Percentiles rank a stretch among this genome's conserved stretches.
These are phyloP conservation scores for Mola mola DNA, from an alignment of 2,113 vertebrate species.

Conservation along the genomic window DNA sequence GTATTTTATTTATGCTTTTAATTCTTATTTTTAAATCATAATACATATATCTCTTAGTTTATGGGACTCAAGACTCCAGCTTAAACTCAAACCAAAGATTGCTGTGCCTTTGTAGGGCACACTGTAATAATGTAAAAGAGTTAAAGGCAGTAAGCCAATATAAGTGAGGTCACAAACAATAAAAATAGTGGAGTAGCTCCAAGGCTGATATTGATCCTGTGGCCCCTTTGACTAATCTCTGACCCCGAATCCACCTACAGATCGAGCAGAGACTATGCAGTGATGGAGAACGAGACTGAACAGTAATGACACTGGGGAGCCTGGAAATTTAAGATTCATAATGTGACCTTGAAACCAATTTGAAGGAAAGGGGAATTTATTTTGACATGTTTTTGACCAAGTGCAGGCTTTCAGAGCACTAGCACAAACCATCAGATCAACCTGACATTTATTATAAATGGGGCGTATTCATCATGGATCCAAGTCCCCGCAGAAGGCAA, in stretches of 20 bases:
- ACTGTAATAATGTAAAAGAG: background rate
- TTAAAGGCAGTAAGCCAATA: conserved; percentile 9
- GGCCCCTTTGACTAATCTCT: conserved; percentile 49
- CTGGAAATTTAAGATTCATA: conserved; percentile 50
- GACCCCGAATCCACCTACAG: conserved; percentile 40
- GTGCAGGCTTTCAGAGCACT: too few species aligned
- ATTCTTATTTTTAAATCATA: too few species aligned
- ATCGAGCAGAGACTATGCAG: conserved; percentile 32
- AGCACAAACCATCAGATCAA: too few species aligned
- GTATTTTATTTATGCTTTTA: too few species aligned
- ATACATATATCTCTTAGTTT: too few species aligned
- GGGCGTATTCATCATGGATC: too few species aligned
- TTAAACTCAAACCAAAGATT: background rate
- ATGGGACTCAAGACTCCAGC: background rate
- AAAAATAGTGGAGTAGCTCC: conserved; percentile 29
- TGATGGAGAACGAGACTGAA: conserved; percentile 52
- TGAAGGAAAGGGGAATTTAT: background rate
- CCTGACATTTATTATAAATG: too few species aligned
- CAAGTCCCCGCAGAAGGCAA: too few species aligned
- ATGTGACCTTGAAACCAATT: background rate
- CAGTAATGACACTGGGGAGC: conserved; percentile 26
- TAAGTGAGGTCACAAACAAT: conserved; percentile 19
- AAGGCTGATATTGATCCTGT: conserved; percentile 51
- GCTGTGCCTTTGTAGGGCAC: conserved; percentile 2
- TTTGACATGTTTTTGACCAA: too few species aligned